Evolutionary conservation across 92 coral and sea anemone species (phyloP), one percentile per base, ranked within the genome.

Genomic region (Chrysogorgia sp.): DNA sequence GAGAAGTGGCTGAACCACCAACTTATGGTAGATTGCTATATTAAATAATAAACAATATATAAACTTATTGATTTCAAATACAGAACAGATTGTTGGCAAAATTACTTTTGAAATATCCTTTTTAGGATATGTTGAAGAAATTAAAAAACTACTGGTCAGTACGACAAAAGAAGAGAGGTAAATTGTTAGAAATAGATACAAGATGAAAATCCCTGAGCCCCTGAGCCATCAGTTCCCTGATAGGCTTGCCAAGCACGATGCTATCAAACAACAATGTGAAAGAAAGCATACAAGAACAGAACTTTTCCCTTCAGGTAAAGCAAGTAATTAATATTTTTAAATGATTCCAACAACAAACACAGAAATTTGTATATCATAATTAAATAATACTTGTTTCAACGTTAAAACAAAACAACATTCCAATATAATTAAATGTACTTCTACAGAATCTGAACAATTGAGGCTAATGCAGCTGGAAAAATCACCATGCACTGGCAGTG

Each of bases 181-280:
- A 10, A 25, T 24, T 5, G 37, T 77, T 0, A 77, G 63, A 50
- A 63, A 22, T 60, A 37, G 64, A 41, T 76, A 62, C 82, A 61
- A 76, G 72, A 45, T 71, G 17, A 76, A 59, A 56, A 48, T 58
- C 34, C 84, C 84, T 50, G 84, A 65, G 34, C 84, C 84, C 67
- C 37, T 80, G 20, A 80, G 49, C 26, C 29, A 34, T 34, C 84
- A 67, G 77, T 67, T 80, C 5, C 53, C 84, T 52, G 84, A 67
- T 17, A 48, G 76, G 57, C 20, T 30, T 7, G 58, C 84, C 53
- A 80, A 67, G 67, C 66, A 80, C 59, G 47, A 34, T 17, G 84
- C 84, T 10, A 24, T 78, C 64, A 31, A 31, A 63, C 48, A 72
- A 10, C n/a, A n/a, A n/a, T n/a, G n/a, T n/a, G n/a, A n/a, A n/a